Evolutionary conservation across 2,797 vertebrate genomes (phyloP), one percentile per base, ranked within the genome.

Genomic region (Gouania willdenowi): DNA sequence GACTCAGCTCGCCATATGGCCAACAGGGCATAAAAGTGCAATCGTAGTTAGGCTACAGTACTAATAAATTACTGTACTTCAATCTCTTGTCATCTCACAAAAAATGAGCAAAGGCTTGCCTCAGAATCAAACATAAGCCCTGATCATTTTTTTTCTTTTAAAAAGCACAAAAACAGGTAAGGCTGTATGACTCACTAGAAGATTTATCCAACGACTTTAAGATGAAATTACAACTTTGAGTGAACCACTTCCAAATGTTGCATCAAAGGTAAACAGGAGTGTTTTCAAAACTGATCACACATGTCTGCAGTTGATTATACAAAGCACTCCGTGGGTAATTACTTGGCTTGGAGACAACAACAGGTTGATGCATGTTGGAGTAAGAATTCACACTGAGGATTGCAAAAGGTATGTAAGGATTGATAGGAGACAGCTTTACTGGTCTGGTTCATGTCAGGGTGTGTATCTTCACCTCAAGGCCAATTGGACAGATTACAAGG

Each of bases 291-390:
- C 5, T 4, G 5, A 40, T 47, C 6, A 35, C 10, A 27, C 11
- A 9, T 2, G 5, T 20, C 38, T 18, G 29, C 25, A 14, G 17
- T 21, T 8, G 28, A 34, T 22, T 31, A 9, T 5, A 12, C 5
- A 11, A 6, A 22, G 12, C 8, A 2, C 9, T 25, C 9, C 6
- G n/a, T 4, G n/a, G 5, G 15, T 15, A 12, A 55, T 26, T 0
- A 36, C 57, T 54, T 26, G 37, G 38, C 33, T 29, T 33, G 54
- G 5, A 24, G 25, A 36, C 24, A 26, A 41, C 47, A 41, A 30
- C 56, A 0, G 37, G 66, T 19, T 13, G 20, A 4, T 4, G 10
- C 58, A 20, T 3, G 66, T 8, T 6, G 8, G 13, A 5, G 17
- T 20, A 11, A 37, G 32, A 30, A 29, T 43, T 42, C 29, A 7